Base-by-base conservation (phyloP, 2,888 invertebrate genomes). In the Gandaritis pyraliata region DNA sequence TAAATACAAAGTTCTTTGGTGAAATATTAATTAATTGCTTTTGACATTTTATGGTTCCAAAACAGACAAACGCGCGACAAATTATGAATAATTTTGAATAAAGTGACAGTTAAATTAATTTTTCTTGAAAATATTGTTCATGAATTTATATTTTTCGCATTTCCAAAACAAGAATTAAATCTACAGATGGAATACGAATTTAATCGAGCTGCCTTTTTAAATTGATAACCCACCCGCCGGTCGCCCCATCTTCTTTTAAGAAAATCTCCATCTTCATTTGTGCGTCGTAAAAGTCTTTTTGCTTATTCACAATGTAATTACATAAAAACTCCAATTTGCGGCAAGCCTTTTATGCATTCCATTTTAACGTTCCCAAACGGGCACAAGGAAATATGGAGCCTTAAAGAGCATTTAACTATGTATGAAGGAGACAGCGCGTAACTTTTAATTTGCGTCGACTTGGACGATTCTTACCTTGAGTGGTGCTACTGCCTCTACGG, bases 341-440 rank as follows among this genome's bases (percentile, higher is more conserved):
- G 79, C 80, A 85, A 83, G 81, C 82, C 83, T 86, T 85, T 87
- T 85, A 85, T 84, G 80, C 79, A 82, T 87, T 85, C 83, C 82
- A 85, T 85, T 87, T 85, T 84, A 86, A 83, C 80, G 82, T 78
- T 82, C 80, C 83, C 78, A 83, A 86, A 88, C 84, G 82, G 83
- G 77, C 77, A 83, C 79, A 80, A 83, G 83, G 81, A 88, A 89
- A 88, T 88, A 88, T 85, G 83, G 82, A 72, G 74, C 81, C 86
- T 86, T 88, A 85, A 88, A 87, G 80, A 89, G 83, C 81, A 83
- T 89, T 90, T 89, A 89, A 87, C 85, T 89, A 88, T 90, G 87
- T 88, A 90, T 88, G 87, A 86, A 87, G 87, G 80, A 88, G 87
- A 90, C 86, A 86, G 75, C 79, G 81, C 86, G 84, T 90, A 86